phyloP scores from a whole-genome alignment of 2,888 invertebrate genomes.

The Trichacis sp. region DNA sequence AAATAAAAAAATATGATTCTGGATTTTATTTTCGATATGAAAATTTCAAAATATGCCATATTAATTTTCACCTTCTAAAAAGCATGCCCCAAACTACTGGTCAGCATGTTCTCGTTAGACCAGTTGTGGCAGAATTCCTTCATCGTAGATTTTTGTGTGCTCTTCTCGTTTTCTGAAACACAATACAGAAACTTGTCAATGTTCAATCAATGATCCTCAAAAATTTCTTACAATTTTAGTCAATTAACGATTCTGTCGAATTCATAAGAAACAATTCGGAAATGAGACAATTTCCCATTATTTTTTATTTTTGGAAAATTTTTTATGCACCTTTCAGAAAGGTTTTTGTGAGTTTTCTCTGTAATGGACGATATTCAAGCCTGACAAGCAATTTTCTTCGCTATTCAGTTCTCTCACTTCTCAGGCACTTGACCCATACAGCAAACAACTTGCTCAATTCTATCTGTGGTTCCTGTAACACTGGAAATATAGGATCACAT shows the following conservation, averaged over 20 bases:
- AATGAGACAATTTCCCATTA: too few species aligned
- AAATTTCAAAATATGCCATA: too few species aligned
- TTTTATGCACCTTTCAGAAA: too few species aligned
- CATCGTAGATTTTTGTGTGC: constrained; percentile 51
- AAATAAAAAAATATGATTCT: too few species aligned
- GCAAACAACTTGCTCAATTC: too few species aligned
- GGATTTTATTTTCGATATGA: too few species aligned
- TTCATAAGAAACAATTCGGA: too few species aligned
- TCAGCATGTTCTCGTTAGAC: constrained; percentile 60
- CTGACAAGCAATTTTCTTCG: constrained; percentile 5
- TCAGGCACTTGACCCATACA: constrained; percentile 17
- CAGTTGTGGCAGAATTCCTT: constrained; percentile 48
- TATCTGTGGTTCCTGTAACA: constrained; percentile 10
- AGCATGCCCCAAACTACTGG: constrained; percentile 65
- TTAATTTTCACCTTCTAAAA: constrained; percentile 64
- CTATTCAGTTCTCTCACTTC: too few species aligned
- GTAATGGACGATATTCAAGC: constrained; percentile 5
- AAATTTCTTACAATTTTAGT: too few species aligned
- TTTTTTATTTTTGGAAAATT: not conserved
- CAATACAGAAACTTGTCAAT: constrained; percentile 20
- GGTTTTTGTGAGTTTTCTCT: too few species aligned
- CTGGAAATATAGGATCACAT: not conserved
- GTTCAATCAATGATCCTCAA: too few species aligned
- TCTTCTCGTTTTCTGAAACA: constrained; percentile 48
- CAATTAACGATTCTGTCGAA: too few species aligned